Conservation (phyloP, 2,797 vertebrate species). For the Vespertilio murinus region DNA sequence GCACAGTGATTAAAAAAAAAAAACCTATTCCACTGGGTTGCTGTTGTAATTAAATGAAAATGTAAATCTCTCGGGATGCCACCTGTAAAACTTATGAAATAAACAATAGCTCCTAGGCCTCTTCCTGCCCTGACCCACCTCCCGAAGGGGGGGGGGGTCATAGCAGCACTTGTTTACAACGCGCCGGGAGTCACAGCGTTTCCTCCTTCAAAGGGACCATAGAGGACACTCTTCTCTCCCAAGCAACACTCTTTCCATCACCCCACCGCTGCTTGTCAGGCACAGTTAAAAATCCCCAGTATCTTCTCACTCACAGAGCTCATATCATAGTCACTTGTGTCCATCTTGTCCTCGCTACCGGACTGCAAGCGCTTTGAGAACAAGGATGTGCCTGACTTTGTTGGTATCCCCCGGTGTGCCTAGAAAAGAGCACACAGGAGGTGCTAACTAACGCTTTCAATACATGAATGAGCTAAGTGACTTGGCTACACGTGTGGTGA, state of each 20-base stretch:
- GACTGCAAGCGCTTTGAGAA: background rate
- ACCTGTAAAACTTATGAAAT: constrained; percentile 20
- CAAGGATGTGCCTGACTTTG: background rate
- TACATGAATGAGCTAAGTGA: background rate
- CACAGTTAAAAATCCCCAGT: background rate
- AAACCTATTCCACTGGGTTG: background rate
- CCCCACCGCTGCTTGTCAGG: background rate
- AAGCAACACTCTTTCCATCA: background rate
- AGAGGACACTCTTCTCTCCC: background rate
- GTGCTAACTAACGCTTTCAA: background rate
- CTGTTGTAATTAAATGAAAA: constrained; percentile 57
- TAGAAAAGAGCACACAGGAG: background rate
- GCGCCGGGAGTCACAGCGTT: background rate
- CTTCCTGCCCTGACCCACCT: background rate
- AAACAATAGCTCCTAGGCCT: background rate
- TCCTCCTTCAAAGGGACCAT: background rate
- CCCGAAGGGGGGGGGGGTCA: background rate
- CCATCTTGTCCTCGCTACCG: background rate
- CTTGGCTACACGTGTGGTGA: background rate
- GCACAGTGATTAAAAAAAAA: background rate
- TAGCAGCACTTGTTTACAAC: background rate
- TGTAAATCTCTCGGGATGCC: constrained; percentile 38
- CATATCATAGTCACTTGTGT: background rate
- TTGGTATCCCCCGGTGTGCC: background rate
- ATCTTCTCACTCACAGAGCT: background rate